Conservation (phyloP, 2,797 vertebrate species). For the Sebastes umbrosus region DNA sequence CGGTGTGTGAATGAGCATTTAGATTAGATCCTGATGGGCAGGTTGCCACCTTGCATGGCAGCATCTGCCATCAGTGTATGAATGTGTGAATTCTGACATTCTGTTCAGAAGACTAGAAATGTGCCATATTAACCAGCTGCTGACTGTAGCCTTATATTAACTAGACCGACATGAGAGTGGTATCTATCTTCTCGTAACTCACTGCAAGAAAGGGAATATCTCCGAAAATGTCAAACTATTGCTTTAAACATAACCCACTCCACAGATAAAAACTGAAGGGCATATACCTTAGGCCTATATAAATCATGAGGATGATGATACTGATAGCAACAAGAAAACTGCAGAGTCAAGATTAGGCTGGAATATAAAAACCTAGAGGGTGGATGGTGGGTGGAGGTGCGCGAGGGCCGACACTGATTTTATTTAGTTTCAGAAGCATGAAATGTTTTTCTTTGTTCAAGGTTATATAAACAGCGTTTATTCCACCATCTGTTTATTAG, state of each 20-base stretch:
- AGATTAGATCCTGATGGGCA: too few species aligned
- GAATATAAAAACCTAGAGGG: not conserved
- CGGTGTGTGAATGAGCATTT: too few species aligned
- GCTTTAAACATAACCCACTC: not conserved
- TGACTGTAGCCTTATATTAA: not conserved
- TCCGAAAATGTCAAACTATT: not conserved
- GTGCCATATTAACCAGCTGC: not conserved
- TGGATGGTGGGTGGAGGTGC: not conserved
- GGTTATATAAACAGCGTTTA: slow-evolving; percentile 18
- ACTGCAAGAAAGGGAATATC: not conserved
- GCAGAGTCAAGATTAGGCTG: not conserved
- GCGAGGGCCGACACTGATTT: not conserved
- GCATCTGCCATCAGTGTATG: too few species aligned
- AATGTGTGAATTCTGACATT: too few species aligned
- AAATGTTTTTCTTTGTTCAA: slow-evolving; percentile 34
- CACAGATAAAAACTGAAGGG: not conserved
- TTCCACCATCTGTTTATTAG: slow-evolving; percentile 23
- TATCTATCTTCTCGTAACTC: not conserved
- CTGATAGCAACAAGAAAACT: not conserved
- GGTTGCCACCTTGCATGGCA: too few species aligned
- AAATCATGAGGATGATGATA: not conserved
- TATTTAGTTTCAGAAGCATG: slow-evolving; percentile 18
- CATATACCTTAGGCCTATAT: not conserved
- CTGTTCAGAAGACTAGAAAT: too few species aligned
- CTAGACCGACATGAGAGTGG: not conserved